phyloP scores from a whole-genome alignment of 2,113 vertebrate genomes.

The Pygoscelis antarcticus region DNA sequence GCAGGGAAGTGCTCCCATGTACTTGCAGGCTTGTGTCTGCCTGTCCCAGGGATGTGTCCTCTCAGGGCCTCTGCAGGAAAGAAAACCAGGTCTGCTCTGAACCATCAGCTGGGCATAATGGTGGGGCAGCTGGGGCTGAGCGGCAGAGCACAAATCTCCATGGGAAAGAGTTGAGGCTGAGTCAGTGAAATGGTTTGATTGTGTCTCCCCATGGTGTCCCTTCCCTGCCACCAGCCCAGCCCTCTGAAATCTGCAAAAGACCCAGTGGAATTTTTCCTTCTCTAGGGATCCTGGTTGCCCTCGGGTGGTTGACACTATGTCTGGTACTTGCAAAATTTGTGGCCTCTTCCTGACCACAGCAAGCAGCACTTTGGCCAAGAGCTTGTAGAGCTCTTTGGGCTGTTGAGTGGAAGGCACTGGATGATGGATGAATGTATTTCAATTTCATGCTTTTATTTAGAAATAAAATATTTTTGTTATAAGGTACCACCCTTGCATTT shows the following conservation, averaged over 20 bases:
- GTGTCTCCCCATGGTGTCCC: background rate
- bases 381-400: background rate
- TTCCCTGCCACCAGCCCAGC: background rate
- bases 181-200: background rate
- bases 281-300: background rate
- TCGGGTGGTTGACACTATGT: background rate
- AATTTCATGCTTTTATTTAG: background rate
- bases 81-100: background rate
- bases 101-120: background rate
- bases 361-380: background rate
- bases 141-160: background rate
- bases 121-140: background rate
- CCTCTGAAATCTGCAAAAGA: background rate
- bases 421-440: background rate
- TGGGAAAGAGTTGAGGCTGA: background rate
- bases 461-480: background rate
- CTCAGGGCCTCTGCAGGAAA: background rate
- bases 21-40: background rate
- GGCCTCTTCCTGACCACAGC: background rate
- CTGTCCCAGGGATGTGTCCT: background rate
- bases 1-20: fast-evolving
- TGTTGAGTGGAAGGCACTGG: background rate
- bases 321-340: background rate
- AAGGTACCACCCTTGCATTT: background rate
- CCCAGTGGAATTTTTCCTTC: background rate